These are phyloP conservation scores for Apocrypta bakeri DNA, from an alignment of 1,140 invertebrate species.

Conservation along the genomic window DNA sequence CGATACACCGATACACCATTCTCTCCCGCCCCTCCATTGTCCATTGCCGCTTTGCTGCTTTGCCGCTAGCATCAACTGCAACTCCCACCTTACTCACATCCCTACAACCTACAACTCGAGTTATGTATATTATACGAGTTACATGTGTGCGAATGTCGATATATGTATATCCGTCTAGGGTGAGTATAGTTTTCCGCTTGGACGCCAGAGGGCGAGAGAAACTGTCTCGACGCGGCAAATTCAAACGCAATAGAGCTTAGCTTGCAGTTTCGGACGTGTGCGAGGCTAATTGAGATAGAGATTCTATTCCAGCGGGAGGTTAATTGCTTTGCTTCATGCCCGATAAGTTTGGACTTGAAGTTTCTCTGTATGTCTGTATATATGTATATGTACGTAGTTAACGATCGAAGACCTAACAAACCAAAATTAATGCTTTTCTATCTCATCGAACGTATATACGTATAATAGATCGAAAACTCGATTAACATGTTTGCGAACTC, in stretches of 20 bases:
- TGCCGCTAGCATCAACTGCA: background rate
- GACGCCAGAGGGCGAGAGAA: background rate
- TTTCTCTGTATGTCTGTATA: too few relatives aligned
- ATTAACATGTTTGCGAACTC: conserved; percentile 57
- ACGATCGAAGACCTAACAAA: background rate
- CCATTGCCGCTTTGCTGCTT: too few relatives aligned
- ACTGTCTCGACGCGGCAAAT: conserved; percentile 3
- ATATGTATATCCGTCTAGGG: background rate
- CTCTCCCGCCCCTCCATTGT: background rate
- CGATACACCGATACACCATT: too few relatives aligned
- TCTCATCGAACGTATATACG: background rate
- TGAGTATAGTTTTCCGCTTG: background rate
- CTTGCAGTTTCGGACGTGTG: background rate
- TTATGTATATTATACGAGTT: too few relatives aligned
- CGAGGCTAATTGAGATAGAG: background rate
- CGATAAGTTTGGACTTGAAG: background rate
- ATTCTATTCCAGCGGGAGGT: background rate
- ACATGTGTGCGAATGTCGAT: too few relatives aligned
- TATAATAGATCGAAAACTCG: conserved; percentile 52
- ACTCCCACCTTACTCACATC: background rate
- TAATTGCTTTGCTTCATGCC: background rate
- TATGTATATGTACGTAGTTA: too few relatives aligned
- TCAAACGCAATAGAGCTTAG: background rate
- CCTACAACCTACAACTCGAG: too few relatives aligned
- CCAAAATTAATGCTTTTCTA: background rate